Percentiles rank a stretch among this genome's conserved stretches.
Evolutionary conservation across 2,113 vertebrate genomes (phyloP).

Genomic region (Sylvia atricapilla): DNA sequence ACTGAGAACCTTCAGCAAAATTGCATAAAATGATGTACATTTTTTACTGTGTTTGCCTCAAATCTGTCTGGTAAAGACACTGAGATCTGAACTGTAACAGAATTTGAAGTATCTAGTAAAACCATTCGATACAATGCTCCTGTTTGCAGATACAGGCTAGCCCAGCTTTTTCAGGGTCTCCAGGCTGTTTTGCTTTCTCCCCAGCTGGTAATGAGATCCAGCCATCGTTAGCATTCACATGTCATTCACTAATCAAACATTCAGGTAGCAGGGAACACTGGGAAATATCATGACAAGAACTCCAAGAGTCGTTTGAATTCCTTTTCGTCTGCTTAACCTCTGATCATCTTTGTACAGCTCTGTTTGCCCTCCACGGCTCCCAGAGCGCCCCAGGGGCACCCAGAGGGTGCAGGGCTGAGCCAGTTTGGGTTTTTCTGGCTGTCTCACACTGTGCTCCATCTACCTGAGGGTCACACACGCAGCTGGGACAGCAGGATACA

Average conservation of each 20-base stretch:
- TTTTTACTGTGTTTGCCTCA: background rate
- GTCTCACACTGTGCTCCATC: background rate
- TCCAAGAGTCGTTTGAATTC: background rate
- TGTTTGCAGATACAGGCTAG: background rate
- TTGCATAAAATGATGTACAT: background rate
- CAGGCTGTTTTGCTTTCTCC: background rate
- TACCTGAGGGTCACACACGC: background rate
- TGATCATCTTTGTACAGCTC: background rate
- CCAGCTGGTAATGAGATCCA: background rate
- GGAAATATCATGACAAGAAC: background rate
- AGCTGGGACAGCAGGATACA: background rate
- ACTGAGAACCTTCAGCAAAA: background rate
- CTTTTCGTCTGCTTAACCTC: background rate
- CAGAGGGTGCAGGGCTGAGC: background rate
- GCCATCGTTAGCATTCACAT: background rate
- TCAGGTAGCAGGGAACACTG: background rate
- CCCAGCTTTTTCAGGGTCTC: background rate
- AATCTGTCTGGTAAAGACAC: background rate
- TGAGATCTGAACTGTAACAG: background rate
- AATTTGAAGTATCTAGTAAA: background rate
- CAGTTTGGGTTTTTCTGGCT: background rate
- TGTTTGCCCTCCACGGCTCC: background rate
- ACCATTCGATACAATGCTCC: background rate
- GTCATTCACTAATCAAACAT: background rate
- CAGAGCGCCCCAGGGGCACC: background rate